A percentile compares a stretch with the other conserved stretches of the same genome.
Conservation (phyloP, 2,797 vertebrate species). For the Pantherophis alleghaniensis region DNA sequence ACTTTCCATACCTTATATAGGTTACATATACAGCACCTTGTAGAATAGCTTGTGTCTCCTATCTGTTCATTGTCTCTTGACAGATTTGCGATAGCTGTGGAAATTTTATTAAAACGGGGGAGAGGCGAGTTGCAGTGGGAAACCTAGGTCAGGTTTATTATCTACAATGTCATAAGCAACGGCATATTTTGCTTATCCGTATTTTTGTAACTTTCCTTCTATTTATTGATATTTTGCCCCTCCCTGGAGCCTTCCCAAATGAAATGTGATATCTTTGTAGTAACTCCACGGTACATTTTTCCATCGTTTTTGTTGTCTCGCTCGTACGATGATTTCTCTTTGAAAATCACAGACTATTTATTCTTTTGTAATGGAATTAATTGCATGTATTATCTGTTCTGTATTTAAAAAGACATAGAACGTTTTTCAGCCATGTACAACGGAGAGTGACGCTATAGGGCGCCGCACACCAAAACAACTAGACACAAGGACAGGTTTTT, state of each 20-base stretch:
- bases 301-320: neutral
- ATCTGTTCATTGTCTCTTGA: neutral
- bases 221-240: neutral
- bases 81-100: neutral
- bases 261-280: too few species aligned
- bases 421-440: conserved; percentile 30
- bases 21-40: neutral
- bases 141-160: neutral
- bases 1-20: neutral
- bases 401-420: neutral
- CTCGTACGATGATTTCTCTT: too few species aligned
- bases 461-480: too few species aligned
- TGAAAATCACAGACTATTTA: neutral
- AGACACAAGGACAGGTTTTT: too few species aligned
- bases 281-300: neutral
- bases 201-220: neutral
- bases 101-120: neutral
- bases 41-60: neutral
- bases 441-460: neutral
- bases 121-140: neutral
- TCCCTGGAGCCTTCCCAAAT: neutral
- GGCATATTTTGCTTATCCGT: neutral
- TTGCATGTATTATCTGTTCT: neutral
- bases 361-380: neutral
- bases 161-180: neutral